Evolutionary conservation across 1,140 invertebrate species (phyloP), one percentile per base, ranked within the genome.

Genomic region (Drosophila kikkawai): DNA sequence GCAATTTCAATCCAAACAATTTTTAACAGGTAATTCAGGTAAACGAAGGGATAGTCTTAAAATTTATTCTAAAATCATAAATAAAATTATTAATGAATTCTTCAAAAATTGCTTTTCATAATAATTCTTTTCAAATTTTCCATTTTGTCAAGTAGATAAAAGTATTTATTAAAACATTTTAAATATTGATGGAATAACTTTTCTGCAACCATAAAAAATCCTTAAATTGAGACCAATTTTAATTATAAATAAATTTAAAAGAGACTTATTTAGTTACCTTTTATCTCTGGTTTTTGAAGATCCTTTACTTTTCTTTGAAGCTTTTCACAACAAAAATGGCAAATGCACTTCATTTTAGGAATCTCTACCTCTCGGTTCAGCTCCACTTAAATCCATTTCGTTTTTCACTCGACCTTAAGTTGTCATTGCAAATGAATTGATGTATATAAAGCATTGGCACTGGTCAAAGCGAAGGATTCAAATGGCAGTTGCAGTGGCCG

Each of bases 391-490:
- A 51, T 36, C 44, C 34, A 19, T 51, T 53, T 61, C 37, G 17
- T 17, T 22, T 13, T 53, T 53, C 44, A 11, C 5, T 7, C 26
- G 53, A 22, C 50, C n/a, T 55, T 51, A 63, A 56, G 48, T 17
- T 63, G 60, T 29, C 34, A 39, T 39, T 41, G 55, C n/a, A 58
- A 58, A 58, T 39, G 34, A 57, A 57, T 58, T 57, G 50, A 57
- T 63, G 22, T 39, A 63, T 63, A 39, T 39, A 57, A 39, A 39
- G 60, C 36, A 63, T 19, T 17, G 60, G n/a, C 26, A 56, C 8
- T 58, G 51, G 60, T 58, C 51, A 63, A 57, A 58, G 47, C 17
- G 4, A 57, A 17, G 13, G 29, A 37, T 63, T 63, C 34, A 29
- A 63, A 63, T 63, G 53, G 22, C 50, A 57, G 32, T 29, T 55